Conservation (phyloP, 1,140 invertebrate genomes). For the Sitobion miscanthi region DNA sequence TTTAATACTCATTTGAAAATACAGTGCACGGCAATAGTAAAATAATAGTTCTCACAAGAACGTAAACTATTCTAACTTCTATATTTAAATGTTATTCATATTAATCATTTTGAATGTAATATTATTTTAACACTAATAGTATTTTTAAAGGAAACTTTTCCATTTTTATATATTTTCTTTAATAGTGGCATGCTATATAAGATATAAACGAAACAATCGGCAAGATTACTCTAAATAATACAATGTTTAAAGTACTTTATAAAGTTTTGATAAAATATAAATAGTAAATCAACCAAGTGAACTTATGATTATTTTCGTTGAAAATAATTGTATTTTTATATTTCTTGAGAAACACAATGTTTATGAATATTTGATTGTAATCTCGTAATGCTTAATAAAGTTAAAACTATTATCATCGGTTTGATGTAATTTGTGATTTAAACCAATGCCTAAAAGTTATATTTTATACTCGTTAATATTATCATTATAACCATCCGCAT, state of each 20-base stretch:
- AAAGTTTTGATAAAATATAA: not conserved
- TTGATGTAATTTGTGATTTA: not conserved
- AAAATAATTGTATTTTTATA: not conserved
- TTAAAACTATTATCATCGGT: not conserved
- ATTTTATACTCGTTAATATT: not conserved
- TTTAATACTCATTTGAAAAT: not conserved
- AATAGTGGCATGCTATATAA: not conserved
- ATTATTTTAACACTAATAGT: not conserved
- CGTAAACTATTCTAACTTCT: not conserved
- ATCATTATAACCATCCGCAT: not conserved
- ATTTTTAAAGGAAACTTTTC: not conserved
- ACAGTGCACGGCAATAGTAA: not conserved
- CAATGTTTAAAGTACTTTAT: not conserved
- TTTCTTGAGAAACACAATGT: not conserved
- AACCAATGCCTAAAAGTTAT: not conserved
- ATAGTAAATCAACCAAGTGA: not conserved
- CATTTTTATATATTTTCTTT: not conserved
- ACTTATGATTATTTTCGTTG: not conserved
- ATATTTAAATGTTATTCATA: not conserved
- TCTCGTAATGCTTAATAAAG: not conserved
- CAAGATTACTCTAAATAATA: not conserved
- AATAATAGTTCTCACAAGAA: not conserved
- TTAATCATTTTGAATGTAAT: not conserved
- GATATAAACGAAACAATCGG: not conserved
- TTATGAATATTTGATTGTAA: not conserved